These are phyloP conservation scores for western clawed frog (Xenopus tropicalis) DNA, from an alignment of 2,113 vertebrate genomes.

Conservation along the genomic window UCB_Xtro_10.0 CM004445.2:131401001-131401500, in stretches of 20 bases:
- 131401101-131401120: not conserved
- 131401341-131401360: constrained; percentile 31
- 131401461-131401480: constrained; percentile 5
- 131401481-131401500: constrained; percentile 46
- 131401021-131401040: constrained; percentile 1
- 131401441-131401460: constrained; percentile 18
- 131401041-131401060: not conserved
- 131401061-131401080: not conserved
- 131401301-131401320: not conserved
- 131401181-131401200: constrained; percentile 9
- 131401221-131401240: constrained; percentile 13
- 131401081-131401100: not conserved
- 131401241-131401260: constrained; percentile 30
- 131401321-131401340: constrained; percentile 17
- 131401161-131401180: constrained; percentile 37
- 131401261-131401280: not conserved
- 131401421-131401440: not conserved
- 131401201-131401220: constrained; percentile 32
- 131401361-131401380: constrained; percentile 21
- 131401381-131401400: constrained; percentile 18
- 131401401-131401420: not conserved
- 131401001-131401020: constrained; percentile 15
- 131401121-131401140: not conserved
- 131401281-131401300: not conserved
- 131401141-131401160: not conserved